phyloP scores from a whole-genome alignment of 2,113 vertebrate species.

The Tauraco erythrolophus region DNA sequence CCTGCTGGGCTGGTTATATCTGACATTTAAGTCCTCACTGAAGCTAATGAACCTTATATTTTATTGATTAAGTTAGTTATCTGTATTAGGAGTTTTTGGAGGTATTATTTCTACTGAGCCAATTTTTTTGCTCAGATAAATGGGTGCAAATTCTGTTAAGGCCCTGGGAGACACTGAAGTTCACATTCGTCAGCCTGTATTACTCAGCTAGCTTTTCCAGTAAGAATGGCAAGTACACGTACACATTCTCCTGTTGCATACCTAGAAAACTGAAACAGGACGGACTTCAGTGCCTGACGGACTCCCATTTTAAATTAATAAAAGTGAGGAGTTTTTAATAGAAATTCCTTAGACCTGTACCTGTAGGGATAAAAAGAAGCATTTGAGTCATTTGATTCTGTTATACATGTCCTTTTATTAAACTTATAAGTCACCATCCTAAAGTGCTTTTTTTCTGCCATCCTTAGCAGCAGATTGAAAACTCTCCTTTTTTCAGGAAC shows the following conservation, averaged over 20 bases:
- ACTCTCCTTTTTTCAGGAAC: background rate
- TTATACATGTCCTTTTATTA: background rate
- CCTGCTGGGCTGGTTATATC: background rate
- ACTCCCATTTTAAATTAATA: background rate
- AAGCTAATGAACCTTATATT: conserved; percentile 21
- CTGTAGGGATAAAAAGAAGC: background rate
- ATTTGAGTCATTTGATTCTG: background rate
- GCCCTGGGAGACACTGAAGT: background rate
- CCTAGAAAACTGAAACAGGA: background rate
- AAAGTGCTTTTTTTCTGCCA: background rate
- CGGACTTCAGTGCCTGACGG: background rate
- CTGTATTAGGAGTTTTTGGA: background rate
- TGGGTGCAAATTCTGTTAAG: background rate
- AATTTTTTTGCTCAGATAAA: background rate
- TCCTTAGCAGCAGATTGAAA: background rate
- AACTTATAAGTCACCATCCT: background rate
- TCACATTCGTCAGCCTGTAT: background rate
- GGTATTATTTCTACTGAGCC: background rate
- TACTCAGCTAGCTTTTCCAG: background rate
- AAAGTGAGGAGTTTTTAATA: background rate
- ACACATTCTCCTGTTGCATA: background rate
- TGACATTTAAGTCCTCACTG: conserved; percentile 32
- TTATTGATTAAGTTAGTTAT: conserved; percentile 24
- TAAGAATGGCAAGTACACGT: background rate
- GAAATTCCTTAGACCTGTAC: background rate